phyloP scores from a whole-genome alignment of 2,888 invertebrate species.

The Metopia argyrocephala region DNA sequence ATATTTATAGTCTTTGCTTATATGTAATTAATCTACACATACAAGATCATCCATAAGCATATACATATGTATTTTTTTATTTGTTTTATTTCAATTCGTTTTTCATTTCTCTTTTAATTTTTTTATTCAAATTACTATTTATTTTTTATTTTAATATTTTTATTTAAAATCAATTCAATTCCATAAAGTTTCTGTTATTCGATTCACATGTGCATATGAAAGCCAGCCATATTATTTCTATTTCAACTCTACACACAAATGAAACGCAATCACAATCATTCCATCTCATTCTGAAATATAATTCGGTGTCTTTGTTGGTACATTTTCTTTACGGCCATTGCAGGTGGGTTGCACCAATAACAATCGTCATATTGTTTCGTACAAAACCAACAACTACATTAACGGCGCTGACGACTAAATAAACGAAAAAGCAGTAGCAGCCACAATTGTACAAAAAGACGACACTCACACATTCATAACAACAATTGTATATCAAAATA shows the following conservation, averaged over 20 bases:
- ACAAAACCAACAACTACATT: constrained; percentile 31
- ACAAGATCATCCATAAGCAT: no score
- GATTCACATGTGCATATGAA: neutral
- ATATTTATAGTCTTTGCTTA: no score
- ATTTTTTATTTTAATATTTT: constrained; percentile 27
- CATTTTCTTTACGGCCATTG: constrained; percentile 66
- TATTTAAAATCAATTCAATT: constrained; percentile 58
- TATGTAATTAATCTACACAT: no score
- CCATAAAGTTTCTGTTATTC: constrained; percentile 58
- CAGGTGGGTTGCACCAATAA: constrained; percentile 77
- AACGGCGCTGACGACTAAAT: neutral
- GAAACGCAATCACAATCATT: constrained; percentile 44
- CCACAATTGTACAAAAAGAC: constrained; percentile 35
- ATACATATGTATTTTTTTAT: constrained; percentile 14
- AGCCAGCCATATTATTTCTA: neutral
- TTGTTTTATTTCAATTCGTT: constrained; percentile 14
- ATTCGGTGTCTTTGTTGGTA: constrained; percentile 54
- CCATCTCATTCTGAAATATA: constrained; percentile 57
- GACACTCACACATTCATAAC: constrained; percentile 1
- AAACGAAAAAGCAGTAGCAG: constrained; percentile 46
- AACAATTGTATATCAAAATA: constrained; percentile 64
- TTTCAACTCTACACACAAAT: constrained; percentile 51
- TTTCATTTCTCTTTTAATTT: neutral
- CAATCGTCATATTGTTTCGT: constrained; percentile 65
- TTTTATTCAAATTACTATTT: constrained; percentile 5